phyloP scores from a whole-genome alignment of 2,113 vertebrate genomes.

The Hippocampus barbouri region DNA sequence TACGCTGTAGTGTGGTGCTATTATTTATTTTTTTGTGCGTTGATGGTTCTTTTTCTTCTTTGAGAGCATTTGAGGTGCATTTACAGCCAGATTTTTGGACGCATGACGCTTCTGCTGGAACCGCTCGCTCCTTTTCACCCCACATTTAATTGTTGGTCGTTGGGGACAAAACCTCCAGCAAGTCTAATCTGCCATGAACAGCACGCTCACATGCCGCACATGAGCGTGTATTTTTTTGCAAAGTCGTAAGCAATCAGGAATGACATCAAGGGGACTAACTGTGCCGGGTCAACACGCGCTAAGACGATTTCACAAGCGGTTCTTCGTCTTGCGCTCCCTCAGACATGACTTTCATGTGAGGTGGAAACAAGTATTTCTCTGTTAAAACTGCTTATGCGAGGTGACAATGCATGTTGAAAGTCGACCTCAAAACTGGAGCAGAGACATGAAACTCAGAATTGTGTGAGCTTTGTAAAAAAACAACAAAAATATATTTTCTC shows the following conservation, averaged over 20 bases:
- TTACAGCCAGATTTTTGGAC: constrained; percentile 17
- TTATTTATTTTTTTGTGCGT: background rate
- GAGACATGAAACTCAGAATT: background rate
- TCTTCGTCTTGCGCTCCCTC: background rate
- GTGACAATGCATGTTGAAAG: background rate
- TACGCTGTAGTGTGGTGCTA: background rate
- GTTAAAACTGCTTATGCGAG: background rate
- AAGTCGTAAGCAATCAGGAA: constrained; percentile 7
- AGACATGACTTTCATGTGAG: constrained; percentile 5
- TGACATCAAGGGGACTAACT: background rate
- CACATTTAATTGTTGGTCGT: constrained; percentile 9
- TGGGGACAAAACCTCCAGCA: constrained; percentile 32
- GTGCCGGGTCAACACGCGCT: constrained; percentile 7
- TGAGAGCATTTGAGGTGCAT: background rate
- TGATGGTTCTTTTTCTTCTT: background rate
- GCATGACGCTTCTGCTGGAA: constrained; percentile 57
- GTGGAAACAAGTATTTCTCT: background rate
- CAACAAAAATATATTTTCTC: background rate
- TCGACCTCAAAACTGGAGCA: background rate
- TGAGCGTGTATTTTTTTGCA: constrained; percentile 20
- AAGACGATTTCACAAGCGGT: background rate
- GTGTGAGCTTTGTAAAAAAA: no score
- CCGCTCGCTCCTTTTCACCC: constrained; percentile 23
- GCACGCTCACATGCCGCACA: constrained; percentile 28
- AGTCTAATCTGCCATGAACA: constrained; percentile 34